Evolutionary conservation across 2,797 vertebrate genomes (phyloP), one percentile per base, ranked within the genome.

Genomic region (Tympanoctomys barrerae): DNA sequence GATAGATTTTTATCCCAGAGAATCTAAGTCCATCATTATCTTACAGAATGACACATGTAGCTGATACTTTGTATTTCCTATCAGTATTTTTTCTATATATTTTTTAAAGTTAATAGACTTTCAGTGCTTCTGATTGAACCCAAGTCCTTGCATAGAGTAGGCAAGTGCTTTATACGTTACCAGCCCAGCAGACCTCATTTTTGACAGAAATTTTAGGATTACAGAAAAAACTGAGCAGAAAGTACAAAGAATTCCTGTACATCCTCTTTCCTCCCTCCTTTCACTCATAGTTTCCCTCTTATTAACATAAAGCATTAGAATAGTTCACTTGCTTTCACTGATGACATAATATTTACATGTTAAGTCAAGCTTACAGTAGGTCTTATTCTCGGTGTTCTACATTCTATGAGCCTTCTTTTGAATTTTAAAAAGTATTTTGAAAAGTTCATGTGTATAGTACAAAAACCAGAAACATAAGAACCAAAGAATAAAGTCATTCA

Each of bases 21-120:
- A 52, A 81, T n/a, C 49, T 78, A 62, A 79, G 21, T 21, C 28
- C 57, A 75, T 79, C 57, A 62, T 59, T 39, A 36, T 42, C n/a
- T 90, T 70, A 78, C 6, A 62, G 70, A 19, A 78, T 87, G 66
- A 62, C 21, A 84, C 18, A 19, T 73, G 57, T 82, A 39, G 36
- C 78, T 90, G 57, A 93, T 22, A 79, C 71, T 71, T 87, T 93
- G 10, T 52, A 62, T 89, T 94, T 90, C 33, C 68, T 16, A 78
- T 14, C 13, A 42, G 57, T 84, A 84, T 84, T 75, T 52, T 70
- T 64, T 46, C 71, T 54, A 31, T 28, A 26, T 2, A 12, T 61
- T 71, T n/a, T 77, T n/a, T 68, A 28, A 68, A 7, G 14, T 78
- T 78, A 78, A 52, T 33, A 78, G 75, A 52, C 46, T 78, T 78